Evolutionary conservation across 2,113 vertebrate genomes (phyloP), one percentile per base, ranked within the genome.

Genomic region (Bucco capensis): DNA sequence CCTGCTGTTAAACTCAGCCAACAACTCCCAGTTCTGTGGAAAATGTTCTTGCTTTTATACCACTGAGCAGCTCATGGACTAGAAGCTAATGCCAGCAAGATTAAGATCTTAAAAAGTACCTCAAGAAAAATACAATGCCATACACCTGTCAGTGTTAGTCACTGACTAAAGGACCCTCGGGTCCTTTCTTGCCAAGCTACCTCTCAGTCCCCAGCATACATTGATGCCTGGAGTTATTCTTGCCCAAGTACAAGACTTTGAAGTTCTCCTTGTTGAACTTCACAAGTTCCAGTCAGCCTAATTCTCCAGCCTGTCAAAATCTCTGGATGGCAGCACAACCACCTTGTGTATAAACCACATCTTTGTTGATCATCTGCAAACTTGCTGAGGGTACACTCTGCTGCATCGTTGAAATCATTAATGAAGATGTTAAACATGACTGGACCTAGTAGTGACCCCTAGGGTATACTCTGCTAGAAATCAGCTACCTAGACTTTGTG

Each of bases 41-140:
- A 92, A 72, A 87, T 64, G 57, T 85, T 88, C 78, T 66, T 82
- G 79, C 86, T 90, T 93, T 90, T 79, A 75, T 33, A 72, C 47
- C 44, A 88, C 67, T 71, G 54, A 10, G 5, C 28, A 74, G 42
- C 70, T 80, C 58, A 66, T 27, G n/a, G 62, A 85, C 72, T 51
- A 85, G 67, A 94, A 79, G 28, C 38, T 86, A 65, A 51, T 37
- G 33, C 27, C 67, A 90, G 25, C 31, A 85, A 44, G 28, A 78
- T 56, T 76, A 72, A 72, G 58, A 90, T 73, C 42, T 81, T 57
- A 33, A 85, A 64, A 85, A 51, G 23, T 24, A 27, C 65, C 83
- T 15, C 42, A 86, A 54, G 33, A 88, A 78, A 86, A 72, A 35
- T 4, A 47, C 24, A n/a, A 3, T 71, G 40, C 27, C 71, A 73